Evolutionary conservation across 2,888 invertebrate species (phyloP).

Genomic region (Eristalinus aeneus): DNA sequence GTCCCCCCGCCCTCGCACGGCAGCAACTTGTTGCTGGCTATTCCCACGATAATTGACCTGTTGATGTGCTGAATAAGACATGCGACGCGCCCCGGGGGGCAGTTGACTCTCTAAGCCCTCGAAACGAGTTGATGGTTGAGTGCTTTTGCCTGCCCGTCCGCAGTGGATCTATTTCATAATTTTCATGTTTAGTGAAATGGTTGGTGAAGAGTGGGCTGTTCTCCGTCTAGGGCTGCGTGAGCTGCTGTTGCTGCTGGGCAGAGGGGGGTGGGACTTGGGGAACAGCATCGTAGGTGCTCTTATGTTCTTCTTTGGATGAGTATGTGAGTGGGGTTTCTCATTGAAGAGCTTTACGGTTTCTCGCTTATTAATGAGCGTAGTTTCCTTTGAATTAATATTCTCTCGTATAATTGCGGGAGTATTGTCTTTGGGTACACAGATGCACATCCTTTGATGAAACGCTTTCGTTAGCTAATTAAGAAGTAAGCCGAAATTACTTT

Average conservation of each 20-base stretch:
- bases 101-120: slow-evolving; percentile 59
- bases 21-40: slow-evolving; percentile 52
- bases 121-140: slow-evolving; percentile 65
- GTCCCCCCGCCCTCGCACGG: not conserved
- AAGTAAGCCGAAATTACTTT: not conserved
- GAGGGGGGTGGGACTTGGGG: slow-evolving; percentile 34
- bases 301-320: slow-evolving; percentile 28
- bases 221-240: slow-evolving; percentile 43
- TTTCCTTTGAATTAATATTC: not conserved
- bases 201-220: slow-evolving; percentile 5
- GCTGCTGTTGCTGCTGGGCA: slow-evolving; percentile 12
- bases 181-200: slow-evolving; percentile 5
- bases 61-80: slow-evolving; percentile 69
- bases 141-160: slow-evolving; percentile 43
- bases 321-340: slow-evolving; percentile 35
- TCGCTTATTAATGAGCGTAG: slow-evolving; percentile 23
- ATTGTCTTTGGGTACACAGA: not conserved
- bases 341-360: not conserved
- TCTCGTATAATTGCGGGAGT: not conserved
- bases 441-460: not conserved
- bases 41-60: slow-evolving; percentile 69
- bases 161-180: slow-evolving; percentile 64
- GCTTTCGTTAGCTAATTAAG: not conserved
- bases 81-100: slow-evolving; percentile 53
- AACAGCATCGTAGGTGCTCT: slow-evolving; percentile 30